Evolutionary conservation across 2,888 invertebrate species (phyloP).

Genomic region (Platerodrilus igneus): DNA sequence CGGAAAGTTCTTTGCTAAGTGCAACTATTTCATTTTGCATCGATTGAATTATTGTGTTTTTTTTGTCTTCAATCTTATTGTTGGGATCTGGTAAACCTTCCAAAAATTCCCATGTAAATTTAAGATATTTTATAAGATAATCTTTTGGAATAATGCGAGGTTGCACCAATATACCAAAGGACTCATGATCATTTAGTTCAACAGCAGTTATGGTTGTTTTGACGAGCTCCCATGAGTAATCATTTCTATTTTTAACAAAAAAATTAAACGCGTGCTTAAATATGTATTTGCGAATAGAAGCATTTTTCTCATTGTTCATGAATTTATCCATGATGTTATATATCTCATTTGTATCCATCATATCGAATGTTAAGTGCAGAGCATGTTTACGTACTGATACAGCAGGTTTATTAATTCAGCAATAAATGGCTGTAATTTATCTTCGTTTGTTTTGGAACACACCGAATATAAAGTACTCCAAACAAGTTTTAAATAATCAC

Average conservation of each 20-base stretch:
- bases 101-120: slow-evolving; percentile 6
- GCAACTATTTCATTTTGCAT: too few relatives aligned
- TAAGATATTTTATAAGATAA: slow-evolving; percentile 4
- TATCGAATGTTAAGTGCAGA: slow-evolving; percentile 11
- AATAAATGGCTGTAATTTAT: too few relatives aligned
- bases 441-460: too few relatives aligned
- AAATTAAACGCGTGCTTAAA: slow-evolving; percentile 11
- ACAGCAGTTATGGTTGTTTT: slow-evolving; percentile 3
- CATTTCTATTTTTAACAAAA: slow-evolving; percentile 12
- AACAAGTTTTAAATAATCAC: too few relatives aligned
- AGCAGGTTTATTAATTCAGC: too few relatives aligned
- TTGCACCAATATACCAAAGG: slow-evolving; percentile 6
- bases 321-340: slow-evolving; percentile 5
- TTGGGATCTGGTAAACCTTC: not conserved
- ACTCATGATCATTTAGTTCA: slow-evolving; percentile 12
- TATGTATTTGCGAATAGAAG: slow-evolving; percentile 13
- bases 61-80: not conserved
- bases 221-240: slow-evolving; percentile 9
- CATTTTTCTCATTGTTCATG: slow-evolving; percentile 12
- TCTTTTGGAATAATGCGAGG: slow-evolving; percentile 5
- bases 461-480: too few relatives aligned
- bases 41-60: too few relatives aligned
- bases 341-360: slow-evolving; percentile 5
- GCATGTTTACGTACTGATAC: slow-evolving; percentile 21
- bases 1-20: slow-evolving; percentile 9